Evolutionary conservation across 2,888 invertebrate species (phyloP).

Genomic region (Melanophora roralis): DNA sequence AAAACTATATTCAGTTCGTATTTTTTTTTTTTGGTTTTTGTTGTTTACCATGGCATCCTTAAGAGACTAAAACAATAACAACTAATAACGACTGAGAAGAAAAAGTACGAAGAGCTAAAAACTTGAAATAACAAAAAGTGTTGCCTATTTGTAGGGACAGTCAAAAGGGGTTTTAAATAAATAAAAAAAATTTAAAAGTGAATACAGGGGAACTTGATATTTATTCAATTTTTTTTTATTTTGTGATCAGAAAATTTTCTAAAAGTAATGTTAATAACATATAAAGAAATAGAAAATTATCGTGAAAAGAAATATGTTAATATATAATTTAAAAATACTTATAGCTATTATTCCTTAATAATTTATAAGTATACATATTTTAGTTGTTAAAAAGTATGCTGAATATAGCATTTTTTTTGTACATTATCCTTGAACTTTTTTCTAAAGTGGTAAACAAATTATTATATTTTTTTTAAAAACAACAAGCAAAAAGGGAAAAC

Average conservation of each 20-base stretch:
- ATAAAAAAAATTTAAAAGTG: no score
- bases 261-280: no score
- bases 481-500: background rate
- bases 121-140: background rate
- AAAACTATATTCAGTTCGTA: constrained; percentile 9
- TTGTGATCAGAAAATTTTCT: no score
- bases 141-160: background rate
- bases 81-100: background rate
- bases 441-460: constrained; percentile 61
- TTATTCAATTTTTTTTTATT: no score
- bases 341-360: no score
- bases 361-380: no score
- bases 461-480: constrained; percentile 45
- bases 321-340: no score
- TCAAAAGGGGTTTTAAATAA: background rate
- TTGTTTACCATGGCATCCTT: background rate
- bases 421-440: constrained; percentile 27
- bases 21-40: background rate
- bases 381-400: no score
- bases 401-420: no score
- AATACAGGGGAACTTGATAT: no score
- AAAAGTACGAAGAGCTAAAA: background rate
- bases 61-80: background rate
- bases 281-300: no score
- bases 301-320: no score